Percentiles rank a stretch among this genome's conserved stretches.
Conservation (phyloP, 2,888 invertebrate genomes). For the Orthonychiurus folsomi region DNA sequence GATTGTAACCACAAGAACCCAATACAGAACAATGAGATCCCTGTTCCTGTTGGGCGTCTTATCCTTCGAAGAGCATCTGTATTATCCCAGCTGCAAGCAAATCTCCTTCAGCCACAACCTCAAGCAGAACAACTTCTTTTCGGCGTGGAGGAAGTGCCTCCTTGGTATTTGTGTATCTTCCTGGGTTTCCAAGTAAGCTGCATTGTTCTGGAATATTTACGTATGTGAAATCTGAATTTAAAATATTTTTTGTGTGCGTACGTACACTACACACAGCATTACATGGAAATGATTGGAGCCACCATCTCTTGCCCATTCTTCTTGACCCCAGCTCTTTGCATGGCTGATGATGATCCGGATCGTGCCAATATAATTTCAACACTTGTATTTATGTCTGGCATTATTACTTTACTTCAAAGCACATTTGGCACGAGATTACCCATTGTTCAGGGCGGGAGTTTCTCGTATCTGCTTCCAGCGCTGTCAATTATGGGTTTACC, state of each 20-base stretch:
- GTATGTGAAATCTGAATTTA: too few species aligned
- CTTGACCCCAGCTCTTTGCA: conserved; percentile 67
- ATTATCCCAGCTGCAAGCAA: too few species aligned
- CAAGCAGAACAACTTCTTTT: conserved; percentile 45
- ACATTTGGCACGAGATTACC: conserved; percentile 56
- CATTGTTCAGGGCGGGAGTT: conserved; percentile 55
- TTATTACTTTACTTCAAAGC: conserved; percentile 63
- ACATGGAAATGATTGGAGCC: conserved; percentile 75
- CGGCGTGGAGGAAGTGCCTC: conserved; percentile 68
- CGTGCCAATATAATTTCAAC: conserved; percentile 69
- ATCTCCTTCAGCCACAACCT: background rate
- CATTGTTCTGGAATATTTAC: too few species aligned
- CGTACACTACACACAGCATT: too few species aligned
- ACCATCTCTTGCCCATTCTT: conserved; percentile 75
- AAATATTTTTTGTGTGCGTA: too few species aligned
- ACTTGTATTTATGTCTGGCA: conserved; percentile 70
- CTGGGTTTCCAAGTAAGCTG: conserved; percentile 65
- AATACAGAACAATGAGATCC: too few species aligned
- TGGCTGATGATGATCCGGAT: conserved; percentile 63
- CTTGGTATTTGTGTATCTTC: conserved; percentile 74
- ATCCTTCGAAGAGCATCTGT: background rate
- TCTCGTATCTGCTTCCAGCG: conserved; percentile 69
- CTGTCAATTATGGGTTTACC: conserved; percentile 63
- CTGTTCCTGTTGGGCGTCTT: background rate
- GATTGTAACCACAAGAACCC: too few species aligned